Evolutionary conservation across 2,888 invertebrate genomes (phyloP), one percentile per base, ranked within the genome.

Genomic region (Anoplius nigerrimus): DNA sequence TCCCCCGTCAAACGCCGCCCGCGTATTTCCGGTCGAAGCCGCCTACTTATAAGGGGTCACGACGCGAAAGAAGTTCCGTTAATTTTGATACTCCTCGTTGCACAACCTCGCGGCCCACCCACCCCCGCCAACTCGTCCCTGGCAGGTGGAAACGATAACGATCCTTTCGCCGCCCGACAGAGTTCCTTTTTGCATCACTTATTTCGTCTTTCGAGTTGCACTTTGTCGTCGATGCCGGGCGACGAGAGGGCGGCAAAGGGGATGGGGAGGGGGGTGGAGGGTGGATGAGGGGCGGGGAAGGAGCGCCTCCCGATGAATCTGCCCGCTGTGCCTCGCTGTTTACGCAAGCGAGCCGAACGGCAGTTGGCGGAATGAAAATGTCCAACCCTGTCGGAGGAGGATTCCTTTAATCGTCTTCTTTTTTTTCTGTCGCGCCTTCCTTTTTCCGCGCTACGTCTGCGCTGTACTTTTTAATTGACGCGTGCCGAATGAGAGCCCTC

Each of bases 21-120:
- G 27, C 52, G 16, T 42, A 64, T 75, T 70, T 70, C 63, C 62
- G 54, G 53, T 63, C 60, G 64, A 27, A 48, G 46, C 48, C 22
- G n/a, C 34, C 34, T 34, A 48, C 48, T 18, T 48, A 48, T 48
- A 48, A 6, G 48, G 48, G 48, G 18, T 11, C n/a, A 18, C 48
- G 48, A 48, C 16, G 48, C 22, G 46, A 13, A 46, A 51, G 57
- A 64, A 81, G 80, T 83, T 83, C 76, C 72, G 72, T 80, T 84
- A 84, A 84, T 84, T 85, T 82, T 74, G 73, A 84, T 80, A 76
- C 78, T 76, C 21, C 24, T 48, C 53, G 43, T 16, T 22, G 24
- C 21, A n/a, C 52, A n/a, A 5, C 58, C 22, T 22, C 16, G 34
- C 27, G 22, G 6, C 20, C 27, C 21, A 13, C 21, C 34, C 15